These are phyloP conservation scores for Anagrus nilaparvatae DNA, from an alignment of 1,140 invertebrate species.

Conservation along the genomic window DNA sequence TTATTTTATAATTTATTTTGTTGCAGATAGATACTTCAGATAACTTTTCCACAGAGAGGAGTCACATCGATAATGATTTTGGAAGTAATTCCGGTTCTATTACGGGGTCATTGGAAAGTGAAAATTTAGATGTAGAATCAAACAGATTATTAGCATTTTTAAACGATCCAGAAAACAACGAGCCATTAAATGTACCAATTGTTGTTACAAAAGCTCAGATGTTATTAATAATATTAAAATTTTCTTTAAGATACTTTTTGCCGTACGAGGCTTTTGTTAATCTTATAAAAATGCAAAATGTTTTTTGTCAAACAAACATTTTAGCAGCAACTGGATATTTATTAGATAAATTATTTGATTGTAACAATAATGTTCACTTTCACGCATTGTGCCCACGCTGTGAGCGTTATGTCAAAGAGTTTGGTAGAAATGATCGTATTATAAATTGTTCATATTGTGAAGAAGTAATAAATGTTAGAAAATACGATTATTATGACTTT, in stretches of 20 bases:
- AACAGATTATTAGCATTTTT: no score
- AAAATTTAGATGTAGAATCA: no score
- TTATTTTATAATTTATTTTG: no score
- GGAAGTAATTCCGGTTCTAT: no score
- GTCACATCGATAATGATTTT: no score
- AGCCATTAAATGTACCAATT: no score
- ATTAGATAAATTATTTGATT: conserved; percentile 6
- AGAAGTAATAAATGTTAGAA: conserved; percentile 9
- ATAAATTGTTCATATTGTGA: conserved; percentile 8
- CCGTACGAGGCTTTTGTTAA: neutral
- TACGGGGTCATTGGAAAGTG: no score
- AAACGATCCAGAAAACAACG: no score
- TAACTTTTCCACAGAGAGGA: no score
- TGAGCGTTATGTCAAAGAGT: conserved; percentile 8
- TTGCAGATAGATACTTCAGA: no score
- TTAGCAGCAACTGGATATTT: conserved; percentile 3
- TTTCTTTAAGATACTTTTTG: neutral
- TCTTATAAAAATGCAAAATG: conserved; percentile 4
- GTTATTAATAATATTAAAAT: neutral
- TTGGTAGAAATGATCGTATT: conserved; percentile 1
- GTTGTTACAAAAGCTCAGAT: conserved; percentile 5
- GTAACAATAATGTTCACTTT: neutral
- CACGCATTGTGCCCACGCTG: conserved; percentile 1
- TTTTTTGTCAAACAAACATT: neutral
- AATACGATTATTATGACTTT: conserved; percentile 7